These are phyloP conservation scores for Megaleporinus macrocephalus DNA, from an alignment of 2,113 vertebrate genomes.

Conservation along the genomic window DNA sequence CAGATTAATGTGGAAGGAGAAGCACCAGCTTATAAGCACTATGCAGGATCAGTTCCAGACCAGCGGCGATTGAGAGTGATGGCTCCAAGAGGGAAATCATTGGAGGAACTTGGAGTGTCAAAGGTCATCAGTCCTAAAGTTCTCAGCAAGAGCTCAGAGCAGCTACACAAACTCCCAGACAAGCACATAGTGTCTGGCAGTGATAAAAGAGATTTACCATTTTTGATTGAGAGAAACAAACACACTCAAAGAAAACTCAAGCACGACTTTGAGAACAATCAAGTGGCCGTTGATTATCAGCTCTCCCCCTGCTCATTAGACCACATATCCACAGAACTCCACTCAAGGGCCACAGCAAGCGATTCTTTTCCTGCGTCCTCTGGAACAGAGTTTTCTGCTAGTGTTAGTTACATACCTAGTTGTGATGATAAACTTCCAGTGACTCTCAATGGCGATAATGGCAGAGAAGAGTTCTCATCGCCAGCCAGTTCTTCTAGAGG, in stretches of 20 bases:
- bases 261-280: slow-evolving; percentile 51
- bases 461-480: not conserved
- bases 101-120: slow-evolving; percentile 75
- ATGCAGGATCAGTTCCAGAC: slow-evolving; percentile 35
- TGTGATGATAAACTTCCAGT: not conserved
- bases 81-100: slow-evolving; percentile 76
- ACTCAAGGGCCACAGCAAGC: not conserved
- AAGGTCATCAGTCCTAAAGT: slow-evolving; percentile 55
- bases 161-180: slow-evolving; percentile 65
- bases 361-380: not conserved
- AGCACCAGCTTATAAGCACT: slow-evolving; percentile 24
- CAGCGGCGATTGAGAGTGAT: slow-evolving; percentile 59
- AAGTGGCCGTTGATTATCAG: slow-evolving; percentile 49
- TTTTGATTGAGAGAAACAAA: slow-evolving; percentile 25
- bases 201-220: slow-evolving; percentile 48
- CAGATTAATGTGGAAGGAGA: slow-evolving; percentile 51
- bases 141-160: slow-evolving; percentile 79
- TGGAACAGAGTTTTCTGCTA: slow-evolving; percentile 1
- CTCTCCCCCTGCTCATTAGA: slow-evolving; percentile 2
- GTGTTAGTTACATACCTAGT: not conserved
- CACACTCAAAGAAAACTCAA: slow-evolving; percentile 58
- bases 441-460: not conserved
- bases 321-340: not conserved
- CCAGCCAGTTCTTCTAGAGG: not conserved
- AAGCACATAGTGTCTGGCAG: not conserved